These are phyloP conservation scores for Halcyon badia DNA, from an alignment of 2,797 vertebrate species.

Conservation along the genomic window DNA sequence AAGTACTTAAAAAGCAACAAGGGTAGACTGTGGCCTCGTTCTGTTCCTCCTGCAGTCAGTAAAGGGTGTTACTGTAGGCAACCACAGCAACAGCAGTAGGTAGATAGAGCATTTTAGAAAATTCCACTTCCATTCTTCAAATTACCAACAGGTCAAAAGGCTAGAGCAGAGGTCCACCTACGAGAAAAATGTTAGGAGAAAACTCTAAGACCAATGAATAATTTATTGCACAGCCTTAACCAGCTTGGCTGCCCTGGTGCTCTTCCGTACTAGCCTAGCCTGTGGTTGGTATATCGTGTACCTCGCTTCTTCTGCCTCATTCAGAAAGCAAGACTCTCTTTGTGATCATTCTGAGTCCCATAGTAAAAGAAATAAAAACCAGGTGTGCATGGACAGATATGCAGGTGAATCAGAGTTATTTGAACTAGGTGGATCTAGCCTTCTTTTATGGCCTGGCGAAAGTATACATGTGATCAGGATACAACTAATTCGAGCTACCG, in stretches of 20 bases:
- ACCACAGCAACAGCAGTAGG: not conserved
- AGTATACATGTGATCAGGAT: not conserved
- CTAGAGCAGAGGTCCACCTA: not conserved
- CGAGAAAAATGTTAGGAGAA: not conserved
- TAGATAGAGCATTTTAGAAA: not conserved
- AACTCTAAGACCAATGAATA: not conserved
- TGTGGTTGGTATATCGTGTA: accelerated
- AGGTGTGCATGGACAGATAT: not conserved
- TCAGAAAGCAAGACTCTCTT: not conserved
- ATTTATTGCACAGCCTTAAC: not conserved
- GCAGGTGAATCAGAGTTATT: slow-evolving; percentile 9
- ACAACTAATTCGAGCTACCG: slow-evolving; percentile 15
- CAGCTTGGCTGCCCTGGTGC: not conserved
- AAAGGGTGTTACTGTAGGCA: not conserved
- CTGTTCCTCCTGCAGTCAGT: not conserved
- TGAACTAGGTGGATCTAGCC: not conserved
- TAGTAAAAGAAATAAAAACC: not conserved
- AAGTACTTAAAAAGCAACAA: not conserved
- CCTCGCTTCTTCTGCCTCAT: not conserved
- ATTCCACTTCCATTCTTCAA: not conserved
- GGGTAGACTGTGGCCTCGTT: not conserved
- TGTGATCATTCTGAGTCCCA: not conserved
- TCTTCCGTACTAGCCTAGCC: not conserved
- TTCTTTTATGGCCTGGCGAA: not conserved
- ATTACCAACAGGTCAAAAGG: not conserved